Base-by-base conservation (phyloP, 2,113 vertebrate genomes). In the Cyprinodon tularosa region DNA sequence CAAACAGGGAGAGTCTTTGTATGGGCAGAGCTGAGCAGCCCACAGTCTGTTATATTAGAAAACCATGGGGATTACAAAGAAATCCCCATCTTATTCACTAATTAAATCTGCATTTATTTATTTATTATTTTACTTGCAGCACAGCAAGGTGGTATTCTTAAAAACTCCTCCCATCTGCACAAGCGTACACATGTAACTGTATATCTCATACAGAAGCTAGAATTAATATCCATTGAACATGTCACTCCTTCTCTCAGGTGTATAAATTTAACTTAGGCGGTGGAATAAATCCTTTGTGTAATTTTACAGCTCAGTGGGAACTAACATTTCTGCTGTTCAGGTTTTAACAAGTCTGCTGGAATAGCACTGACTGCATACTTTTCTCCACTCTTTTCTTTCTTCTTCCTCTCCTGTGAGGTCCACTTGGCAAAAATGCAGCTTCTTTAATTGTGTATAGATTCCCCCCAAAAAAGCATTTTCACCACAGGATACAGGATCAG, bases 291-390 rank as follows among this genome's bases (percentile, higher is more conserved):
- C 53, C 72, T 66, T 80, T 86, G 86, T 86, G 71, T 78, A 79
- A 72, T 82, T 82, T 75, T 77, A 53, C 60, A 39, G 62, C 79
- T 77, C 72, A 71, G 86, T 67, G 68, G 81, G 80, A 86, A 81
- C 80, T 40, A 76, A 63, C 71, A 76, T 84, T 75, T 82, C 45
- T 78, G 76, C 71, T 82, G 60, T 75, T 91, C 88, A 90, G 86
- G 88, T 92, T 94, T 93, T 88, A 91, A 92, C 91, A 93, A 76
- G 90, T 87, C 82, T 39, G 62, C 84, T 90, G 72, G 70, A 76
- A 50, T 66, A 64, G 62, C 73, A 76, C 42, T 68, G 62, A 38
- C 72, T 81, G 61, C 84, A 84, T 87, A 90, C 68, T 78, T 89
- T 72, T 69, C 79, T 84, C 76, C 29, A 42, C 36, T 77, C 39